phyloP scores from a whole-genome alignment of 2,888 invertebrate species.

The Drosophila neonasuta region DNA sequence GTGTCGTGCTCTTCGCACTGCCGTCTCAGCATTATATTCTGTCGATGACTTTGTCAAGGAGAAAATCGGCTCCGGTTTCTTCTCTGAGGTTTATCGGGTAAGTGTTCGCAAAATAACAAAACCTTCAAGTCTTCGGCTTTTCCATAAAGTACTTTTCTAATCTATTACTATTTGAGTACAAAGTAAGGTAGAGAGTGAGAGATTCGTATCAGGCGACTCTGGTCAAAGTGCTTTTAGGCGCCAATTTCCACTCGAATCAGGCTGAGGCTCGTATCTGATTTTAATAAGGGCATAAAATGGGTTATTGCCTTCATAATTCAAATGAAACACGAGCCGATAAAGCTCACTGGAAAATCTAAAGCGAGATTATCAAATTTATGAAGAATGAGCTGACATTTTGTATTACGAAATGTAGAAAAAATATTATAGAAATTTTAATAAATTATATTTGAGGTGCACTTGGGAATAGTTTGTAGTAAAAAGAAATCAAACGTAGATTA shows the following conservation, averaged over 20 bases:
- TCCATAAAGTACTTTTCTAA: neutral
- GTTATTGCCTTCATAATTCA: constrained; percentile 3
- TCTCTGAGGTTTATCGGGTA: constrained; percentile 99
- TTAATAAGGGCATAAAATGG: neutral
- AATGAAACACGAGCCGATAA: neutral
- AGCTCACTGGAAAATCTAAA: neutral
- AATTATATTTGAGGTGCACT: neutral
- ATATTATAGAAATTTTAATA: neutral
- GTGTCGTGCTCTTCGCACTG: constrained; percentile 94
- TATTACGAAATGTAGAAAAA: neutral
- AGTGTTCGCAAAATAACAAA: constrained; percentile 74
- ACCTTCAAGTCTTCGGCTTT: neutral
- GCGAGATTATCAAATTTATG: constrained; percentile 1
- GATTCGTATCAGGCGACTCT: neutral
- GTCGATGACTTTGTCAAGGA: constrained; percentile 96
- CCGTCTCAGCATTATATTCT: constrained; percentile 94
- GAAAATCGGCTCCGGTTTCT: constrained; percentile 97
- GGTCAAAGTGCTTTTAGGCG: neutral
- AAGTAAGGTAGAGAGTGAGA: neutral
- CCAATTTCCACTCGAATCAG: neutral
- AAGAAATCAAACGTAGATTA: too few species aligned
- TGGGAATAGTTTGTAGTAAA: too few species aligned
- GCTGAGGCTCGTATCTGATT: neutral
- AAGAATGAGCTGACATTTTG: neutral
- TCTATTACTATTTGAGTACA: neutral